These are phyloP conservation scores for Papilio aristodemus DNA, from an alignment of 1,140 invertebrate genomes.

Conservation along the genomic window DNA sequence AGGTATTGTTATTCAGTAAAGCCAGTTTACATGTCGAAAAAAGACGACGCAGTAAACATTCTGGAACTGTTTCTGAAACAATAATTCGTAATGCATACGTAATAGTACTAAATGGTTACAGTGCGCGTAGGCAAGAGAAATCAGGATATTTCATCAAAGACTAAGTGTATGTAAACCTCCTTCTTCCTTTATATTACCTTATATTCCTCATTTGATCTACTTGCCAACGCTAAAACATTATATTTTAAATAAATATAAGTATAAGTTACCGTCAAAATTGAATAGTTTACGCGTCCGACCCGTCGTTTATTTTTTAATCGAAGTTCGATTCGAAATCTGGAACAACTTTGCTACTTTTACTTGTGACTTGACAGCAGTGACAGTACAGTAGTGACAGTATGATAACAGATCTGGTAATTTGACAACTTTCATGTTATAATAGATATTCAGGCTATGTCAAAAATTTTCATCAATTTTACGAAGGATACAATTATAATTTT, in stretches of 20 bases:
- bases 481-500: too few relatives aligned
- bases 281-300: background rate
- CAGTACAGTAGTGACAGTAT: slow-evolving; percentile 4
- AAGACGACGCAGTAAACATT: background rate
- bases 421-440: too few relatives aligned
- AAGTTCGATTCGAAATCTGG: background rate
- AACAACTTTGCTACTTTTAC: slow-evolving; percentile 30
- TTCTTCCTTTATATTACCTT: slow-evolving; percentile 14
- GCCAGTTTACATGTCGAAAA: slow-evolving; percentile 29
- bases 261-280: slow-evolving; percentile 19
- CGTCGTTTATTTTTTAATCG: slow-evolving; percentile 29
- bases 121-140: slow-evolving; percentile 66
- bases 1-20: slow-evolving; percentile 11
- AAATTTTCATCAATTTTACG: too few relatives aligned
- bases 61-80: slow-evolving; percentile 27
- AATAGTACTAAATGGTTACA: slow-evolving; percentile 40
- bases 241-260: slow-evolving; percentile 2
- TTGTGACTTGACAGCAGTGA: slow-evolving; percentile 29
- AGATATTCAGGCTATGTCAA: too few relatives aligned
- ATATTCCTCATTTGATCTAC: background rate
- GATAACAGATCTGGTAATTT: too few relatives aligned
- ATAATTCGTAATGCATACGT: slow-evolving; percentile 30
- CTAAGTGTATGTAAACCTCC: slow-evolving; percentile 23
- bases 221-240: background rate
- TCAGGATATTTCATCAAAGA: slow-evolving; percentile 42